phyloP scores from a whole-genome alignment of 2,888 invertebrate genomes.

The Lasioglossum oenotherae region DNA sequence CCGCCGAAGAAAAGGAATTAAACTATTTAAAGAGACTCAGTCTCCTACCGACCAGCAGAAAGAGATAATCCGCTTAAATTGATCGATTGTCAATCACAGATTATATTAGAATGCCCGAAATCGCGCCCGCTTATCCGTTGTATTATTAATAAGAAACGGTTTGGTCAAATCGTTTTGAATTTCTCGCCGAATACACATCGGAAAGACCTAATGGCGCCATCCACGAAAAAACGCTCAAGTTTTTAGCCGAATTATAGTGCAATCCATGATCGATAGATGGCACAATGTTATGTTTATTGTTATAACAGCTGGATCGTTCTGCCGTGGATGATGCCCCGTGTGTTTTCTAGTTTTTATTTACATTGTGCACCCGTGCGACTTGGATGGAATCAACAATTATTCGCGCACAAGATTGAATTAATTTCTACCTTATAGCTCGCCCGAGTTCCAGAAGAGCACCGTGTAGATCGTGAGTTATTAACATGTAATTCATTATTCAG shows the following conservation, averaged over 20 bases:
- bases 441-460: neutral
- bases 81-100: neutral
- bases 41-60: constrained; percentile 61
- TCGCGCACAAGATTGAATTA: neutral
- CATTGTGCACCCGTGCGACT: neutral
- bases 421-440: neutral
- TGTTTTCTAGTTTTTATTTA: neutral
- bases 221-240: neutral
- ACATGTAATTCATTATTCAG: neutral
- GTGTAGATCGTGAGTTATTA: neutral
- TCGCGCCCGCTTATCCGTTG: neutral
- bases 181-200: neutral
- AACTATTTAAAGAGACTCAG: constrained; percentile 69
- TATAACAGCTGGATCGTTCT: neutral
- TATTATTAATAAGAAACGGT: neutral
- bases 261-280: neutral
- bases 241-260: neutral
- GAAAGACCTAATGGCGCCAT: neutral
- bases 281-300: neutral
- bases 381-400: neutral
- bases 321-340: neutral
- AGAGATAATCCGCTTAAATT: neutral
- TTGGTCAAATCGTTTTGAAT: neutral
- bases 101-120: neutral
- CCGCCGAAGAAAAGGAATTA: constrained; percentile 66